These are phyloP conservation scores for Pseudomugil gertrudae DNA, from an alignment of 2,797 vertebrate species.

Conservation along the genomic window DNA sequence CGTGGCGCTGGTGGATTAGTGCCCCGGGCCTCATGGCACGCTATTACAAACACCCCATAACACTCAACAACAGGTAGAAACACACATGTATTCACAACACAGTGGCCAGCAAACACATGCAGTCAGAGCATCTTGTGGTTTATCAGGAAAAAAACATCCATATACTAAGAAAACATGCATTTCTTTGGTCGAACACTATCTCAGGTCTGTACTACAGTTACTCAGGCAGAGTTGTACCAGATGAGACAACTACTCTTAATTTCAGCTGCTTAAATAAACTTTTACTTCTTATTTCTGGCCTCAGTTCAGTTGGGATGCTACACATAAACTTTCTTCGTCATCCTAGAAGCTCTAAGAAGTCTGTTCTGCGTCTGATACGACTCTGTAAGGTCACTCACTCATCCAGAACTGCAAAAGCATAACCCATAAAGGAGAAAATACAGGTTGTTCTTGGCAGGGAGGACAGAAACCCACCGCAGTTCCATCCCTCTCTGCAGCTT, in stretches of 20 bases:
- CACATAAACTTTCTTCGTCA: constrained; percentile 69
- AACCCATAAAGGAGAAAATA: constrained; percentile 81
- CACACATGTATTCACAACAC: constrained; percentile 37
- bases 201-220: constrained; percentile 8
- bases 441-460: constrained; percentile 81
- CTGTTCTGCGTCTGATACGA: constrained; percentile 80
- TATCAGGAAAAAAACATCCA: constrained; percentile 11
- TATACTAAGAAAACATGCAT: constrained; percentile 1
- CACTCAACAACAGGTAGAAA: constrained; percentile 63
- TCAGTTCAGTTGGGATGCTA: constrained; percentile 58
- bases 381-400: constrained; percentile 80
- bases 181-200: constrained; percentile 32
- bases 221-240: constrained; percentile 32
- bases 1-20: constrained; percentile 82
- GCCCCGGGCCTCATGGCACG: constrained; percentile 76
- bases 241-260: constrained; percentile 68
- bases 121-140: background rate
- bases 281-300: constrained; percentile 66
- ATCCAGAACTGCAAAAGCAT: constrained; percentile 78
- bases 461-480: constrained; percentile 67
- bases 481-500: constrained; percentile 68
- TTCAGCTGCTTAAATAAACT: constrained; percentile 47
- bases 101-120: constrained; percentile 48
- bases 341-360: constrained; percentile 73
- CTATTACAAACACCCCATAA: constrained; percentile 76